Conservation (phyloP, 2,113 vertebrate genomes). For the Myiagra hebetior region DNA sequence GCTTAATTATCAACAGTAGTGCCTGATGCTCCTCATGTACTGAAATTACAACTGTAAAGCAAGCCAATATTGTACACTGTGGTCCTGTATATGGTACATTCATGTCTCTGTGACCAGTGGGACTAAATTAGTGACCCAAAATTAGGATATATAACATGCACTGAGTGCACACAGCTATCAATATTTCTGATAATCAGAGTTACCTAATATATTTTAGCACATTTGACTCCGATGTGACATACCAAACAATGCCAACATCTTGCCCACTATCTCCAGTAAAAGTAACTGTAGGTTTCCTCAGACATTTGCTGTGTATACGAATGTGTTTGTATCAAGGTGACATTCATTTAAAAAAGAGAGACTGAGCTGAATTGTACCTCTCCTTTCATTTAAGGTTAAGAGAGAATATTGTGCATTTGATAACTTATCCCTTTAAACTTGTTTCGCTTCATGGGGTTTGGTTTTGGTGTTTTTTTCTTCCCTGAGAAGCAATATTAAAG, state of each 20-base stretch:
- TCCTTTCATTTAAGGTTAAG: neutral
- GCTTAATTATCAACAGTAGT: neutral
- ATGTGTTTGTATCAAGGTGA: neutral
- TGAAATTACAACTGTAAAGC: neutral
- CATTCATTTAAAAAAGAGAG: neutral
- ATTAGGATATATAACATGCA: neutral
- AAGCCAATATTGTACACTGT: neutral
- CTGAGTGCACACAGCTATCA: neutral
- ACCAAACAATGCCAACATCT: neutral
- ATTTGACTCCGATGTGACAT: neutral
- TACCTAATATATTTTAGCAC: neutral
- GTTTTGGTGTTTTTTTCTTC: neutral
- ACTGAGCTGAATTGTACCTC: neutral
- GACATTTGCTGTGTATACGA: fast-evolving
- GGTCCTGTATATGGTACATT: neutral
- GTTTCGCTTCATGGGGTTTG: neutral
- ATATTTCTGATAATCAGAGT: neutral
- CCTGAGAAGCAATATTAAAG: neutral
- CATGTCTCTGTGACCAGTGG: neutral
- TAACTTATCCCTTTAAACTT: neutral
- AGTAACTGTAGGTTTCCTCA: neutral
- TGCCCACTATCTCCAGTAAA: neutral
- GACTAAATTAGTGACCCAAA: neutral
- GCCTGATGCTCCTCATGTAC: neutral
- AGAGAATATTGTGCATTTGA: neutral